Conservation (phyloP, 2,888 invertebrate genomes). For the Tetragnatha montana region DNA sequence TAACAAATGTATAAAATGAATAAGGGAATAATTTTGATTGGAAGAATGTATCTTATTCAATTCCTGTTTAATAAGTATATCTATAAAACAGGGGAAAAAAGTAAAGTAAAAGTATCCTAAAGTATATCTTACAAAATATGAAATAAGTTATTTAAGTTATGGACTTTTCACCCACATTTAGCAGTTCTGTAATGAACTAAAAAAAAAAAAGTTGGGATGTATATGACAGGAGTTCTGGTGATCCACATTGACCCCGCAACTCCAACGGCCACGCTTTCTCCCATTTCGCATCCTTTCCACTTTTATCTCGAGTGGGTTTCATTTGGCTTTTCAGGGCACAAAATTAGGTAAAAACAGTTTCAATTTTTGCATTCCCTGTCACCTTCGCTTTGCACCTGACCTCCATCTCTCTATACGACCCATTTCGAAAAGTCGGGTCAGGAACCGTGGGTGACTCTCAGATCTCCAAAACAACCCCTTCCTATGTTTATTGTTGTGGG, state of each 20-base stretch:
- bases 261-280: not conserved
- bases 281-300: not conserved
- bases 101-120: no score
- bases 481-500: not conserved
- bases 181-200: no score
- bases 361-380: not conserved
- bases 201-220: no score
- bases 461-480: not conserved
- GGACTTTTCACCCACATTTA: no score
- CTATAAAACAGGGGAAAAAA: no score
- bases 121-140: no score
- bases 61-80: no score
- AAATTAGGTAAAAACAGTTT: not conserved
- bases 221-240: no score
- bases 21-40: no score
- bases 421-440: constrained; percentile 11
- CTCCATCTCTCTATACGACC: constrained; percentile 5
- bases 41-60: no score
- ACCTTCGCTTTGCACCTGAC: not conserved
- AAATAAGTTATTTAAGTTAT: no score
- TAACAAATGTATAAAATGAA: no score
- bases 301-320: not conserved
- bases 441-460: constrained; percentile 21
- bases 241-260: not conserved
- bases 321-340: not conserved